phyloP scores from a whole-genome alignment of 2,888 invertebrate genomes.

The Lottia scabra region DNA sequence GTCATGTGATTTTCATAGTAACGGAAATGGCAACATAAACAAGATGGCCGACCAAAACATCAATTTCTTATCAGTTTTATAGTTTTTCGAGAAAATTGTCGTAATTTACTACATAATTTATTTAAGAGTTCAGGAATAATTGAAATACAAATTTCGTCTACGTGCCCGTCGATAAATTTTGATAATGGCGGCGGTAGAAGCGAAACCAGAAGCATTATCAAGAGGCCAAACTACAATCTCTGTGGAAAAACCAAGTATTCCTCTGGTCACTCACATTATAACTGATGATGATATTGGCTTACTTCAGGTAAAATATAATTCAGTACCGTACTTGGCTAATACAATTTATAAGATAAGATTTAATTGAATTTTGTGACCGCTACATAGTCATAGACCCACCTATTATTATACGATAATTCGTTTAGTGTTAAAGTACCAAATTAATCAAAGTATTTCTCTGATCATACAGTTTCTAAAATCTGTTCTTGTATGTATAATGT shows the following conservation, averaged over 20 bases:
- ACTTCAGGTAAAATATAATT: slow-evolving; percentile 47
- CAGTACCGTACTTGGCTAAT: too few relatives aligned
- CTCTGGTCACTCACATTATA: slow-evolving; percentile 64
- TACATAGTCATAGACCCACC: too few relatives aligned
- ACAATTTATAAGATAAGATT: too few relatives aligned
- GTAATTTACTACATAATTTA: too few relatives aligned
- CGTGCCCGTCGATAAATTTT: background rate
- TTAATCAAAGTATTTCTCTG: too few relatives aligned
- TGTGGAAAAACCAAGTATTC: slow-evolving; percentile 43
- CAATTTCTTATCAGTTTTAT: background rate
- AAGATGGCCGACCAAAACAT: background rate
- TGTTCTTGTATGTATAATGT: too few relatives aligned
- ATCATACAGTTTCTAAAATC: too few relatives aligned
- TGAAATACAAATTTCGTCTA: too few relatives aligned
- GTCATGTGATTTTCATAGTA: slow-evolving; percentile 3
- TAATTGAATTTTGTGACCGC: too few relatives aligned
- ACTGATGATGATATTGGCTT: slow-evolving; percentile 66
- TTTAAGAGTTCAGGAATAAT: too few relatives aligned
- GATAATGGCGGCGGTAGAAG: background rate
- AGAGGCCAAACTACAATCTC: background rate
- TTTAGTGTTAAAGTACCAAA: too few relatives aligned
- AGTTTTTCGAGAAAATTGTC: background rate
- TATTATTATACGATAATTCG: too few relatives aligned
- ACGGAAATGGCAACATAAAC: background rate
- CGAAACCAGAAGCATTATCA: background rate